Evolutionary conservation across 92 coral and sea anemone species (phyloP).

Genomic region (Metridium senile): DNA sequence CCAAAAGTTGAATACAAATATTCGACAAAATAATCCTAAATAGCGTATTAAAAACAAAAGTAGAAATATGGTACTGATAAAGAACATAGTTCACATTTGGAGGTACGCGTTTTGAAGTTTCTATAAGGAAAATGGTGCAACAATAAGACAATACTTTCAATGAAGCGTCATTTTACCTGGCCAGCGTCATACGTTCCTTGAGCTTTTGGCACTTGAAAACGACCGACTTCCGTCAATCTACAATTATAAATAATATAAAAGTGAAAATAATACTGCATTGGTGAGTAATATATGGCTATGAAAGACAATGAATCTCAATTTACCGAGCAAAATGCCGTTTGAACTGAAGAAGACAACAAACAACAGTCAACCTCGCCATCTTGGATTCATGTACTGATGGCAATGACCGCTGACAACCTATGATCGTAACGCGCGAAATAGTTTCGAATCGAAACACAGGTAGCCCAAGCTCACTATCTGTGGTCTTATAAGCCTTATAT

Average conservation of each 20-base stretch:
- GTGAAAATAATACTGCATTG: neutral
- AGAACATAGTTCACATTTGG: neutral
- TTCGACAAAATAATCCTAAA: too few species aligned
- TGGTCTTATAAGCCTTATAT: too few species aligned
- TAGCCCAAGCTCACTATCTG: too few species aligned
- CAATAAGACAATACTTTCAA: neutral
- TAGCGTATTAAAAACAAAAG: too few species aligned
- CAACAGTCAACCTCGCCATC: slow-evolving; percentile 35
- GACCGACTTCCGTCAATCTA: slow-evolving; percentile 93
- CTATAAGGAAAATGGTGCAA: neutral
- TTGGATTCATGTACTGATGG: neutral
- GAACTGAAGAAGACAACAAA: slow-evolving; percentile 50
- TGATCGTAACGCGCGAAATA: too few species aligned
- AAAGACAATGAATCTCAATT: neutral
- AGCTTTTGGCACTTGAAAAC: slow-evolving; percentile 89
- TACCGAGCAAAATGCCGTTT: slow-evolving; percentile 64
- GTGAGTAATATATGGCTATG: neutral
- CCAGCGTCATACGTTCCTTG: slow-evolving; percentile 96
- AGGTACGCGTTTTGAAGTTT: neutral
- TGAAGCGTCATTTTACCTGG: slow-evolving; percentile 74
- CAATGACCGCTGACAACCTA: slow-evolving; percentile 23
- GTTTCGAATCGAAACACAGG: too few species aligned
- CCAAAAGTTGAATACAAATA: too few species aligned
- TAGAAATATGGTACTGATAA: neutral
- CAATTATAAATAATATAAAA: neutral